Evolutionary conservation across 2,797 vertebrate species (phyloP).

Genomic region (Myiothlypis coronata): DNA sequence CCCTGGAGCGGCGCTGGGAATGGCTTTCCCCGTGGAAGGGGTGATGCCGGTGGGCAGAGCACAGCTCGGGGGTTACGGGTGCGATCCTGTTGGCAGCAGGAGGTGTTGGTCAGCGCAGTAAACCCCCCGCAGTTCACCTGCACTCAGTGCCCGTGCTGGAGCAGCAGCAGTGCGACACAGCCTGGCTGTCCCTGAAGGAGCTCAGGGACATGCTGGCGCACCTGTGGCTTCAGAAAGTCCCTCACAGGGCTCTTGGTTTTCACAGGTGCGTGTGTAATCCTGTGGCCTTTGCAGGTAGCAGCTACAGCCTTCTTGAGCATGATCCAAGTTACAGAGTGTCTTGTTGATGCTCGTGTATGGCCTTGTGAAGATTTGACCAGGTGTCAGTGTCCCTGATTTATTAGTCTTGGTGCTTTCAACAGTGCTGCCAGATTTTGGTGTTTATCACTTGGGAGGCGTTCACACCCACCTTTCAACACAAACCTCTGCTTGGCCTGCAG

Average conservation of each 20-base stretch:
- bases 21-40: too few species aligned
- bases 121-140: fast-evolving
- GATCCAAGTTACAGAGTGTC: neutral
- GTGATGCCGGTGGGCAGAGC: neutral
- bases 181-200: neutral
- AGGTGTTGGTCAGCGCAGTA: fast-evolving
- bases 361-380: neutral
- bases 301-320: neutral
- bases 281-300: neutral
- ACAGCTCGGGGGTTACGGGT: fast-evolving
- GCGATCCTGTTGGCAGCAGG: fast-evolving
- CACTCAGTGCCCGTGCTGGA: fast-evolving
- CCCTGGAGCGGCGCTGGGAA: neutral
- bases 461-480: neutral
- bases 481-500: neutral
- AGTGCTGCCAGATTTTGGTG: fast-evolving
- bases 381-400: neutral
- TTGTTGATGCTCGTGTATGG: neutral
- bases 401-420: neutral
- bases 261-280: fast-evolving
- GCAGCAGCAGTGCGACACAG: neutral
- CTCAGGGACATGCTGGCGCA: fast-evolving
- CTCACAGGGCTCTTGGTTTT: neutral
- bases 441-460: neutral
- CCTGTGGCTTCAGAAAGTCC: neutral